These are phyloP conservation scores for Mycteria americana DNA, from an alignment of 2,797 vertebrate species.

Conservation along the genomic window DNA sequence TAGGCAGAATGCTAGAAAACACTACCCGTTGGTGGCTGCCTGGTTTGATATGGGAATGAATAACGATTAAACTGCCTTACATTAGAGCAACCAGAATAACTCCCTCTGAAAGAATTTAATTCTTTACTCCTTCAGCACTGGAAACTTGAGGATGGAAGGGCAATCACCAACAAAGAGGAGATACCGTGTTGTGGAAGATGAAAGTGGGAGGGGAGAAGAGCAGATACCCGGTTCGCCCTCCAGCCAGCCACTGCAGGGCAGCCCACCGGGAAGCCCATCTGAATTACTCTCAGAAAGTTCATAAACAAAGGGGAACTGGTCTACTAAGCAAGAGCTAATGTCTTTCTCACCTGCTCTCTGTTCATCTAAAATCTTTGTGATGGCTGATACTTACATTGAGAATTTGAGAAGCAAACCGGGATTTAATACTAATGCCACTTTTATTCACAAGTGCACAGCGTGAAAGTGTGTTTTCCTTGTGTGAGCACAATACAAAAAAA, in stretches of 20 bases:
- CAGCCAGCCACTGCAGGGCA: fast-evolving
- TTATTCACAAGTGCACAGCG: not conserved
- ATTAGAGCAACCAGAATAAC: not conserved
- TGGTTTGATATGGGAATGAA: not conserved
- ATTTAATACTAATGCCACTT: not conserved
- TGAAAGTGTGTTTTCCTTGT: not conserved
- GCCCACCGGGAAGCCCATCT: not conserved
- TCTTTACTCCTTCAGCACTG: not conserved
- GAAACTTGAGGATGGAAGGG: not conserved
- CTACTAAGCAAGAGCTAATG: not conserved
- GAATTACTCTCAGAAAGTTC: not conserved
- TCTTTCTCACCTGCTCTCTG: not conserved
- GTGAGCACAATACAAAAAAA: not conserved
- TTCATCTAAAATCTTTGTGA: not conserved
- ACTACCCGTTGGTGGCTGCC: not conserved
- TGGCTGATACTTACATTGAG: not conserved
- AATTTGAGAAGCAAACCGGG: not conserved
- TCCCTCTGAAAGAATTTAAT: not conserved
- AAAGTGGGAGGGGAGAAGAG: not conserved
- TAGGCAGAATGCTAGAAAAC: not conserved
- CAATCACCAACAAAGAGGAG: not conserved
- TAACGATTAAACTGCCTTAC: not conserved
- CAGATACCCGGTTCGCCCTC: not conserved
- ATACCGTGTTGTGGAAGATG: not conserved
- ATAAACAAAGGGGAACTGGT: not conserved